Evolutionary conservation across 92 coral and sea anemone genomes (phyloP).

Genomic region (Phenganax stokvisi): DNA sequence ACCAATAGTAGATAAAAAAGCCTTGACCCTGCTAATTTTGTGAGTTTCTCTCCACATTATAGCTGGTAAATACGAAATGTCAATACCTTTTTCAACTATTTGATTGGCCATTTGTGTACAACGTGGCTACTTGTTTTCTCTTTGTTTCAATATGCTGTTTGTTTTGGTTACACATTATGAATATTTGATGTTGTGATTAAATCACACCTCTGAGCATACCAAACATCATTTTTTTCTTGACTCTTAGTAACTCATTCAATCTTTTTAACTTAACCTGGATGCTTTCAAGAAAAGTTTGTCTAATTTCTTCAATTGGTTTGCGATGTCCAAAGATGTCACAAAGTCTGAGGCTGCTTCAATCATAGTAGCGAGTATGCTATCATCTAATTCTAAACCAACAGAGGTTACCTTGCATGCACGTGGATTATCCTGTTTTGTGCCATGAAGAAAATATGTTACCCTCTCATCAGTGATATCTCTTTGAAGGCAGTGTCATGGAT

Average conservation of each 20-base stretch:
- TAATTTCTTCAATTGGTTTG: constrained; percentile 16
- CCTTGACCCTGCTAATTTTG: too few relatives aligned
- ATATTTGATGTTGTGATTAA: constrained; percentile 46
- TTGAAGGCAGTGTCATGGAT: constrained; percentile 35
- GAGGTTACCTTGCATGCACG: constrained; percentile 45
- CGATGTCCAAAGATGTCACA: constrained; percentile 32
- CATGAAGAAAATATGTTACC: constrained; percentile 39
- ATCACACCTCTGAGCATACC: constrained; percentile 38
- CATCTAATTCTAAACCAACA: constrained; percentile 36
- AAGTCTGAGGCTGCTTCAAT: constrained; percentile 41
- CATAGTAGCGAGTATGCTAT: constrained; percentile 41
- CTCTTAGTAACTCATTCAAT: constrained; percentile 23
- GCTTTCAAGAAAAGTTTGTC: constrained; percentile 29
- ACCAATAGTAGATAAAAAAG: not conserved
- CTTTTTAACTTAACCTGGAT: too few relatives aligned
- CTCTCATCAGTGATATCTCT: constrained; percentile 34
- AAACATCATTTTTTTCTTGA: constrained; percentile 30
- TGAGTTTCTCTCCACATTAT: constrained; percentile 40
- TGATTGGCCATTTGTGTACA: constrained; percentile 31
- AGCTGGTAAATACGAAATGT: constrained; percentile 28
- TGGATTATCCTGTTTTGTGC: constrained; percentile 36
- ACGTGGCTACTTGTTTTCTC: constrained; percentile 29
- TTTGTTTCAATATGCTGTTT: constrained; percentile 36
- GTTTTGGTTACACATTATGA: constrained; percentile 47
- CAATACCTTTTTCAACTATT: not conserved